These are phyloP conservation scores for Otis tarda DNA, from an alignment of 2,113 vertebrate species.

Conservation along the genomic window DNA sequence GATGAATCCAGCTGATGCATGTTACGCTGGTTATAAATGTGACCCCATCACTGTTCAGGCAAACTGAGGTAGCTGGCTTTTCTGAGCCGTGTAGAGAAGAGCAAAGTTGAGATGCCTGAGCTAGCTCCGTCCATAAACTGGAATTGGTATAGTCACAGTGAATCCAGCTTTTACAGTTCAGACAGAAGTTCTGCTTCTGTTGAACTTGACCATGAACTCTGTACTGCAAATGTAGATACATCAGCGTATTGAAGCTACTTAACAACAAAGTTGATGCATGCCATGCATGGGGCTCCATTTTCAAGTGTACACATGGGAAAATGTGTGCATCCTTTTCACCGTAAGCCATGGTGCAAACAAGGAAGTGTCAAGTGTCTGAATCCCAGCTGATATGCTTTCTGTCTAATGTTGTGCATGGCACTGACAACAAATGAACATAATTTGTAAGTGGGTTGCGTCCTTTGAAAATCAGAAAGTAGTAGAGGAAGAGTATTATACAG, in stretches of 20 bases:
- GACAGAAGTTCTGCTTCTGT: background rate
- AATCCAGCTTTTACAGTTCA: background rate
- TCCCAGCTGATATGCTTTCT: background rate
- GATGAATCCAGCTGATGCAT: background rate
- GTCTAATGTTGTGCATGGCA: background rate
- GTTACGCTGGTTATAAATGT: background rate
- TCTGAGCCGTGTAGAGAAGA: background rate
- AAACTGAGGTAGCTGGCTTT: background rate
- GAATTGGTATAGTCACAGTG: background rate
- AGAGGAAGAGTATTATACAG: background rate
- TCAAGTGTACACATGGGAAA: background rate
- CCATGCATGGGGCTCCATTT: fast-evolving
- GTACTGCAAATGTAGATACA: background rate
- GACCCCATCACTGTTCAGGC: background rate
- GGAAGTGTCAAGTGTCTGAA: background rate
- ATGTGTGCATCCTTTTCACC: fast-evolving
- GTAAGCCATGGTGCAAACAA: background rate
- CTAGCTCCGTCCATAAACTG: background rate
- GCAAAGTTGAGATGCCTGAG: background rate
- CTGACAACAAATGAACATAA: background rate
- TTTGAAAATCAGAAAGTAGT: background rate
- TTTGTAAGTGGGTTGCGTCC: background rate
- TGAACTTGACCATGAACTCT: background rate
- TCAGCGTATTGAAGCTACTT: background rate
- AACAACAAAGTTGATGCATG: fast-evolving